Conservation (phyloP, 2,797 vertebrate genomes). For the Malurus splendens region DNA sequence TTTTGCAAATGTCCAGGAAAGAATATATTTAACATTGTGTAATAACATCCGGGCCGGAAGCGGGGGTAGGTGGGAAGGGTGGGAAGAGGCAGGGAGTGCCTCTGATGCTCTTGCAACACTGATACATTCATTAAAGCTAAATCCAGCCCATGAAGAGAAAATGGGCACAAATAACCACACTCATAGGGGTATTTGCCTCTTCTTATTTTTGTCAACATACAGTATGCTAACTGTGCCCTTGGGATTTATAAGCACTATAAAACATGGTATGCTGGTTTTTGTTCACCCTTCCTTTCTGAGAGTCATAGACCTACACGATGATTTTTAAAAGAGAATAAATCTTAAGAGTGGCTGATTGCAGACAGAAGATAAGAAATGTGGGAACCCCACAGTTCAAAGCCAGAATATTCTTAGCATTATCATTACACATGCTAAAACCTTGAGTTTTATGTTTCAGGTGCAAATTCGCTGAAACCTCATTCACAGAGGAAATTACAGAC, state of each 20-base stretch:
- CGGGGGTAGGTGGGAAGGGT: not conserved
- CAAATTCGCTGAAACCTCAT: not conserved
- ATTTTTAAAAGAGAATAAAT: not conserved
- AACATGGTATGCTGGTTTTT: not conserved
- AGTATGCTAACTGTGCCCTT: not conserved
- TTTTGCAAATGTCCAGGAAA: conserved; percentile 43
- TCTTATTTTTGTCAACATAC: not conserved
- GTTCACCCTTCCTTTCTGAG: not conserved
- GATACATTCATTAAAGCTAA: not conserved
- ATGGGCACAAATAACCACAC: not conserved
- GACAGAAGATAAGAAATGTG: not conserved
- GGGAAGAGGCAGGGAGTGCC: not conserved
- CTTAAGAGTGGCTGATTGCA: not conserved
- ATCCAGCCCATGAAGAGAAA: conserved; percentile 7
- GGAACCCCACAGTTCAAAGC: not conserved
- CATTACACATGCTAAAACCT: not conserved
- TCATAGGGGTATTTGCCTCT: not conserved
- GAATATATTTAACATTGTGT: conserved; percentile 3
- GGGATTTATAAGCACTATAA: conserved; percentile 5
- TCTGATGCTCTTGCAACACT: not conserved
- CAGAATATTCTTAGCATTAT: not conserved
- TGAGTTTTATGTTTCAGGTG: not conserved
- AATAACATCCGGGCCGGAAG: not conserved
- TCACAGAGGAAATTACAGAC: not conserved
- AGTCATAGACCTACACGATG: not conserved